Evolutionary conservation across 2,888 invertebrate genomes (phyloP), one percentile per base, ranked within the genome.

Genomic region (Parascotia fuliginaria): DNA sequence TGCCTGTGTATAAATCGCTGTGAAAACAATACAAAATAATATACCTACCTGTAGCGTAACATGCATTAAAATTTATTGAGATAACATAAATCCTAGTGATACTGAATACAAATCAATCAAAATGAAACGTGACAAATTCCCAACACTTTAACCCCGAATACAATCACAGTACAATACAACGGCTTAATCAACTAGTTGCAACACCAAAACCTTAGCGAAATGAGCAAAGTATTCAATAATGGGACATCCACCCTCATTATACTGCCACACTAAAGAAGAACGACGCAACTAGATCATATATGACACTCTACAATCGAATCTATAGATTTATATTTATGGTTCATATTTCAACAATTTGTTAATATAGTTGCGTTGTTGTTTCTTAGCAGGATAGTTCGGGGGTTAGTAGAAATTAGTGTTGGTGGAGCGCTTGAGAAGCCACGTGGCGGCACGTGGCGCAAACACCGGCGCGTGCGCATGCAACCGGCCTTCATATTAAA

Each of bases 401-500:
- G 73, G 73, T 71, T 61, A 60, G 55, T 58, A 50, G 65, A 65
- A 69, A 67, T 73, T 72, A 71, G 70, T 67, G 65, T 69, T 67
- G 72, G 73, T 64, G 76, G 59, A 64, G 73, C 77, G 67, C 87
- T 86, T 66, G 79, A 82, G 71, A 52, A 63, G 73, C 28, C 87
- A 71, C 82, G 88, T 82, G 86, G 61, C 73, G 59, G 15, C 43
- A 39, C 73, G 81, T 79, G 83, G 41, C 59, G 60, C 76, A 81
- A 85, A 83, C 84, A 83, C 53, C 27, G 75, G 42, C 83, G 79
- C 89, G 87, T 85, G 88, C 74, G 77, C 66, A 62, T 65, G 85
- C 88, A 87, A 79, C 75, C 63, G 65, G 56, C 65, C 50, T 45
- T 58, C 58, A 85, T 87, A 89, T 89, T 89, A 88, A 84, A 85